A percentile compares a stretch with the other conserved stretches of the same genome.
These are phyloP conservation scores for Gallinago undulata DNA, from an alignment of 2,113 vertebrate genomes.

Conservation along the genomic window DNA sequence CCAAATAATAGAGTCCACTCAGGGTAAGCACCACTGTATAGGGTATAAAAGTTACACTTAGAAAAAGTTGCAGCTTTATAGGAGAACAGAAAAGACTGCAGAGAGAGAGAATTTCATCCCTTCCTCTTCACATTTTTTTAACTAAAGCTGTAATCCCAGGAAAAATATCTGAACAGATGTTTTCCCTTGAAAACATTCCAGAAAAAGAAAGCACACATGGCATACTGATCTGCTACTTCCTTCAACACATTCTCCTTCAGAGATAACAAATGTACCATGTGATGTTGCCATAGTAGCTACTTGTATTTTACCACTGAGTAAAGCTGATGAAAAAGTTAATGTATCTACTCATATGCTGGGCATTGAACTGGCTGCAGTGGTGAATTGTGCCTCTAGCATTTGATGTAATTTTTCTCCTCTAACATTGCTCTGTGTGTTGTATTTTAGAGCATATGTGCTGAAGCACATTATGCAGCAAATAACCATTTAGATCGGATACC, in stretches of 20 bases:
- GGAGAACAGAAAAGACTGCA: neutral
- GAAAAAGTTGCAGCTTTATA: neutral
- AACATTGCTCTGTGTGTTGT: neutral
- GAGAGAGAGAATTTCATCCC: neutral
- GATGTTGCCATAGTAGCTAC: conserved; percentile 63
- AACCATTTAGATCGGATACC: neutral
- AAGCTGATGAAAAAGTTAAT: conserved; percentile 1
- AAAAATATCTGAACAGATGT: conserved; percentile 68
- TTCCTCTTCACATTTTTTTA: conserved; percentile 14
- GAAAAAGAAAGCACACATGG: conserved; percentile 60
- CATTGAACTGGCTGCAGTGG: neutral
- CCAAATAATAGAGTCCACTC: neutral
- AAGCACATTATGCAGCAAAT: neutral
- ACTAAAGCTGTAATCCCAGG: conserved; percentile 32
- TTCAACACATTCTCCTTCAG: conserved; percentile 61
- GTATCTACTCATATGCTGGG: neutral
- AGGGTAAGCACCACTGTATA: neutral
- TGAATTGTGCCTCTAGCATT: neutral
- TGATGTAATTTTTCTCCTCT: neutral
- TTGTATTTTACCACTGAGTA: conserved; percentile 39
- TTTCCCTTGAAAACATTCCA: conserved; percentile 66
- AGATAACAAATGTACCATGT: conserved; percentile 67
- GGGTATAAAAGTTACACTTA: neutral
- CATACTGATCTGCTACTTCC: conserved; percentile 66
- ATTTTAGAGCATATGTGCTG: neutral